Evolutionary conservation across 1,140 invertebrate genomes (phyloP), one percentile per base, ranked within the genome.

Genomic region (Lerema accius): DNA sequence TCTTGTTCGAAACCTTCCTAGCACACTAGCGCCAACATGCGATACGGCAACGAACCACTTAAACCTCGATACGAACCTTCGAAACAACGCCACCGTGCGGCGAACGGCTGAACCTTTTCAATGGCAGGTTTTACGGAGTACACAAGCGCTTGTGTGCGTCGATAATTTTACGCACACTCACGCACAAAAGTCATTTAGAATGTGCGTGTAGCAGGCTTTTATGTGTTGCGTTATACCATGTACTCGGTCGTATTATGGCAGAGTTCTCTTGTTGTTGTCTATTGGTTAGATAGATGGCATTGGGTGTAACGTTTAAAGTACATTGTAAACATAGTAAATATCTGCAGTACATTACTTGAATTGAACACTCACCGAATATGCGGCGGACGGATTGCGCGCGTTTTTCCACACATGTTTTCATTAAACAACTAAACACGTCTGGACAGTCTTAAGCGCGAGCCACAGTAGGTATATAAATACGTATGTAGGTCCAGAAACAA

Each of bases 31-130:
- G 80, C 82, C 81, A 78, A 73, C 63, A 49, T 71, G 58, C 45
- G 23, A 55, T 13, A 3, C 3, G 2, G 17, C 55, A 15, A 45
- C 28, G 17, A 60, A 46, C 19, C 51, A 37, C 26, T 51, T 65
- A 35, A 40, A 53, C 49, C 43, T 43, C 70, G 76, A 80, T 64
- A 74, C 63, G 63, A 87, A 85, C 82, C 78, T 64, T 76, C 10
- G 46, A 60, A 58, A 63, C 78, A 90, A 66, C 88, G 85, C 88
- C 88, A 90, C 77, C 84, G 69, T 49, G 85, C 84, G 88, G 81
- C 67, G 86, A 80, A 87, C 78, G 78, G 86, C 82, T 76, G 85
- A 90, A 90, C 70, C 80, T 82, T 84, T 84, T 85, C 77, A 82
- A 86, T 84, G 63, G 76, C 63, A 67, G 39, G 72, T 84, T 85